A percentile compares a stretch with the other conserved stretches of the same genome.
Evolutionary conservation across 2,113 vertebrate species (phyloP).

Genomic region (Tetrax tetrax): DNA sequence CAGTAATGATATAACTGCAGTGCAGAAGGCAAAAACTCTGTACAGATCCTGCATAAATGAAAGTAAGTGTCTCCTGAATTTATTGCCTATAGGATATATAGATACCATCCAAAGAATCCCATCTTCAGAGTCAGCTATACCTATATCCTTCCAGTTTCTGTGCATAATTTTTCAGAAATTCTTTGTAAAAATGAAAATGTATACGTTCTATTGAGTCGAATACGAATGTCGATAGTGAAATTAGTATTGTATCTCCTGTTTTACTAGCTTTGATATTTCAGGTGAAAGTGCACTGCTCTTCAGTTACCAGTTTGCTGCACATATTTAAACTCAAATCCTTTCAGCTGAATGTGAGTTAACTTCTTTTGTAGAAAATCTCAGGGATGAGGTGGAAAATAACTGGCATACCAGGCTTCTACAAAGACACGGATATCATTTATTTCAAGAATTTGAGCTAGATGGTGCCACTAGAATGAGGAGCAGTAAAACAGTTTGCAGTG

Average conservation of each 20-base stretch:
- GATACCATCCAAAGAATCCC: background rate
- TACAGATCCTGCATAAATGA: conserved; percentile 94
- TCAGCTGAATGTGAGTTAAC: background rate
- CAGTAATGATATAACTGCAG: conserved; percentile 74
- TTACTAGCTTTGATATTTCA: background rate
- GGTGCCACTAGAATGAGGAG: background rate
- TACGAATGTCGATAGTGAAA: background rate
- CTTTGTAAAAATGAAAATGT: background rate
- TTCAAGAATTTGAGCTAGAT: background rate
- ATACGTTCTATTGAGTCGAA: rapidly evolving
- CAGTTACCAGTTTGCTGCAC: background rate
- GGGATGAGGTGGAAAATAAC: background rate
- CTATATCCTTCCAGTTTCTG: background rate
- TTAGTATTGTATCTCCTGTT: background rate
- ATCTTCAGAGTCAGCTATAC: background rate
- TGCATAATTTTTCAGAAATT: background rate
- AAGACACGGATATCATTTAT: background rate
- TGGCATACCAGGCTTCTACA: background rate
- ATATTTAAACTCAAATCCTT: background rate
- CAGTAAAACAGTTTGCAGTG: background rate
- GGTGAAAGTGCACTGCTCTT: background rate
- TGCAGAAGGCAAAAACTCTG: conserved; percentile 91
- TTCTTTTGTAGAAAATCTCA: background rate
- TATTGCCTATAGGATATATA: rapidly evolving
- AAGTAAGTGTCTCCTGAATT: conserved; percentile 78